Conservation (phyloP, 2,113 vertebrate genomes). For the Psilopogon haemacephalus region DNA sequence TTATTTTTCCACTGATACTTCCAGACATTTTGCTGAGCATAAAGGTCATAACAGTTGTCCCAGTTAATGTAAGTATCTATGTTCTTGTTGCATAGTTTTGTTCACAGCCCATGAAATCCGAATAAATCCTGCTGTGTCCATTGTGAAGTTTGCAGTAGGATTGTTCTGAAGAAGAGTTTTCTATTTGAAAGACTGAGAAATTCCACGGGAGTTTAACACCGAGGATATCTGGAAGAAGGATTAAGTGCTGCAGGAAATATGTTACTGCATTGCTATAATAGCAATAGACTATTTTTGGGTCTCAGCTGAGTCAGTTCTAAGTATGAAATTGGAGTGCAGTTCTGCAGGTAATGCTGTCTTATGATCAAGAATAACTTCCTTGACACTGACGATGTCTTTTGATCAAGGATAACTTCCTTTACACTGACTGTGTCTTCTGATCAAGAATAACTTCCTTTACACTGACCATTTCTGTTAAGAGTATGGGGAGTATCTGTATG, state of each 20-base stretch:
- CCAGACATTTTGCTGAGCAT: background rate
- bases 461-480: background rate
- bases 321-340: background rate
- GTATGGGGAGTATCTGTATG: background rate
- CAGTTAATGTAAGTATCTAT: background rate
- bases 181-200: background rate
- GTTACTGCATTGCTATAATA: background rate
- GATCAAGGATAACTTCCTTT: background rate
- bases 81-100: background rate
- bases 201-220: background rate
- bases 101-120: background rate
- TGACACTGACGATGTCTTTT: background rate
- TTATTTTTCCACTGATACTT: background rate
- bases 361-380: background rate
- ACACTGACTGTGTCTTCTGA: background rate
- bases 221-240: background rate
- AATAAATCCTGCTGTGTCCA: background rate
- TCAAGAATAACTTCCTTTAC: background rate
- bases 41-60: background rate
- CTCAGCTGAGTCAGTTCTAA: background rate
- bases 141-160: background rate
- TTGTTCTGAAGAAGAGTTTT: background rate
- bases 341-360: background rate
- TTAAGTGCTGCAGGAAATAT: background rate
- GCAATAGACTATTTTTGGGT: background rate